phyloP scores from a whole-genome alignment of 2,797 vertebrate species.

The Pelobates cultripes region DNA sequence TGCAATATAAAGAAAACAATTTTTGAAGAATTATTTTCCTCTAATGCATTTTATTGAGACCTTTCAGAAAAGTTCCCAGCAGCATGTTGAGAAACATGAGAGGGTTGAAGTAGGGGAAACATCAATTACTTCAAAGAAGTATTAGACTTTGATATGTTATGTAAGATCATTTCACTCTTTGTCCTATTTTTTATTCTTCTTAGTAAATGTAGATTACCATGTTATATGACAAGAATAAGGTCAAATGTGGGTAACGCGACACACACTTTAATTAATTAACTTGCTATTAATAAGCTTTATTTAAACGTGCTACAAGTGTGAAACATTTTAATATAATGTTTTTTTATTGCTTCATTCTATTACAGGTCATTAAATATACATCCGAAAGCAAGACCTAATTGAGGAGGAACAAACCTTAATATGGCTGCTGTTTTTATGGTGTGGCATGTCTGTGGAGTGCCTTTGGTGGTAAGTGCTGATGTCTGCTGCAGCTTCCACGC shows the following conservation, averaged over 20 bases:
- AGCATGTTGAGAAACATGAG: not conserved
- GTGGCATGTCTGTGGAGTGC: too few species aligned
- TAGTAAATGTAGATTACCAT: constrained; percentile 71
- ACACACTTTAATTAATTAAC: constrained; percentile 63
- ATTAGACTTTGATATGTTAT: constrained; percentile 47
- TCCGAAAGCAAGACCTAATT: too few species aligned
- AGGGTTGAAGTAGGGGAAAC: not conserved
- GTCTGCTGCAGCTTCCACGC: too few species aligned
- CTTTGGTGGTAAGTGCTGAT: too few species aligned
- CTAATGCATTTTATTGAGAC: not conserved
- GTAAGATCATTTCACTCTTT: constrained; percentile 57
- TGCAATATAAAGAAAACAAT: too few species aligned
- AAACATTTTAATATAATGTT: constrained; percentile 52
- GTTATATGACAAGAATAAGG: constrained; percentile 66
- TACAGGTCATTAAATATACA: constrained; percentile 46
- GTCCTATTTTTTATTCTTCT: constrained; percentile 62
- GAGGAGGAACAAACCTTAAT: too few species aligned
- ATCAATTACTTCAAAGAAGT: not conserved
- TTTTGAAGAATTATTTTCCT: too few species aligned
- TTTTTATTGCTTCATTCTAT: constrained; percentile 40
- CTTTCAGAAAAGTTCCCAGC: not conserved
- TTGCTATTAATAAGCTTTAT: constrained; percentile 58
- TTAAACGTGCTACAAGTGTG: constrained; percentile 53
- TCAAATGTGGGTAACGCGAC: constrained; percentile 55
- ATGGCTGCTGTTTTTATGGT: too few species aligned